These are phyloP conservation scores for Pentalonia nigronervosa DNA, from an alignment of 1,140 invertebrate genomes.

Conservation along the genomic window DNA sequence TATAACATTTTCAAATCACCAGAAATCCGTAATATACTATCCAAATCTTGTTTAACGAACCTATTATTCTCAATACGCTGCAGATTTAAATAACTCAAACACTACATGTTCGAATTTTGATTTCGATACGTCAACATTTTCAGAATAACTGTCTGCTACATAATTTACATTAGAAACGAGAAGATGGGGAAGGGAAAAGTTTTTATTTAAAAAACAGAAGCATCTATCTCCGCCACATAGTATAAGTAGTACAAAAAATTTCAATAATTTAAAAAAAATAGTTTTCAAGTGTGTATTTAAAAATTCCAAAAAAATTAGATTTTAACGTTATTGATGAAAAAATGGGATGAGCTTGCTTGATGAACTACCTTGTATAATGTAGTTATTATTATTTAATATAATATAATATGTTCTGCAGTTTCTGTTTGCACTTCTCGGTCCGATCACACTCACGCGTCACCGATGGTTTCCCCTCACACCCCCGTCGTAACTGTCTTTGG, in stretches of 20 bases:
- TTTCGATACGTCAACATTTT: too few species aligned
- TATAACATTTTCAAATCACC: not conserved
- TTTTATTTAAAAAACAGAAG: too few species aligned
- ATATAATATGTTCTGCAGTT: not conserved
- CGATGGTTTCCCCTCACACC: not conserved
- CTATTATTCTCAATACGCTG: not conserved
- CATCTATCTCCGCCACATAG: too few species aligned
- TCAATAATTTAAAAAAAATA: not conserved
- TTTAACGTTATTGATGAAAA: not conserved
- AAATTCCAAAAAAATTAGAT: not conserved
- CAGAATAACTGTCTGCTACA: too few species aligned
- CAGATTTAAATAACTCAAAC: not conserved
- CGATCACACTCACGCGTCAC: not conserved
- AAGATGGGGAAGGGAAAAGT: too few species aligned
- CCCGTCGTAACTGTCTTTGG: not conserved
- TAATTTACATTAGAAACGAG: too few species aligned
- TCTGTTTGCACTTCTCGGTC: not conserved
- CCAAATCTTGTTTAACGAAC: not conserved
- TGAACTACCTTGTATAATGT: not conserved
- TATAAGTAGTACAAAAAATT: too few species aligned
- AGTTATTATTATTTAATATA: not conserved
- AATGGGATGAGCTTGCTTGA: not conserved
- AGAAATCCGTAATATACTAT: not conserved
- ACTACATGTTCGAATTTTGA: not conserved
- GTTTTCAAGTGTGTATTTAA: not conserved